These are phyloP conservation scores for Austrofundulus limnaeus DNA, from an alignment of 2,113 vertebrate genomes.

Conservation along the genomic window DNA sequence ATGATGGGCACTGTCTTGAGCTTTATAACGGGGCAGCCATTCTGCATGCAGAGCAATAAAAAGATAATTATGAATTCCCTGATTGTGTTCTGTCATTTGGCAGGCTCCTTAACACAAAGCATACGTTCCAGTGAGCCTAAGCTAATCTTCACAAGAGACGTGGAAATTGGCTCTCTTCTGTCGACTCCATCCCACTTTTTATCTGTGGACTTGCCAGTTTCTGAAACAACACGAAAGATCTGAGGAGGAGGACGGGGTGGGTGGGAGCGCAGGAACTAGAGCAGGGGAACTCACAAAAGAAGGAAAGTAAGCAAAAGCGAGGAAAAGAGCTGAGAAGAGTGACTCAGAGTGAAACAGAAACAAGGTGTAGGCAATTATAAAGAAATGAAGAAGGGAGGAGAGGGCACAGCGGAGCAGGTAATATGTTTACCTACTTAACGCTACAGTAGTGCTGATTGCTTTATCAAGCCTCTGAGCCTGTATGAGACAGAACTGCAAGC, in stretches of 20 bases:
- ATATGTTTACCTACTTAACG: slow-evolving; percentile 65
- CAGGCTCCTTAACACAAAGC: slow-evolving; percentile 78
- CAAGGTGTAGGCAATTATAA: slow-evolving; percentile 39
- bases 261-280: slow-evolving; percentile 41
- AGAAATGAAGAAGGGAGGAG: slow-evolving; percentile 24
- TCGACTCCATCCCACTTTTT: slow-evolving; percentile 62
- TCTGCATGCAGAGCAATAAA: slow-evolving; percentile 76
- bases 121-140: slow-evolving; percentile 73
- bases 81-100: slow-evolving; percentile 75
- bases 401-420: slow-evolving; percentile 26
- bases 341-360: slow-evolving; percentile 24
- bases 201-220: slow-evolving; percentile 66
- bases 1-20: slow-evolving; percentile 66
- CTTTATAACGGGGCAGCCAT: slow-evolving; percentile 77
- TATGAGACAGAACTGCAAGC: slow-evolving; percentile 35
- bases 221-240: slow-evolving; percentile 66
- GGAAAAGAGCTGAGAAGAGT: slow-evolving; percentile 18
- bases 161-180: slow-evolving; percentile 69
- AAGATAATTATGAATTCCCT: slow-evolving; percentile 77
- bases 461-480: slow-evolving; percentile 53
- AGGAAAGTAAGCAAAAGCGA: slow-evolving; percentile 34
- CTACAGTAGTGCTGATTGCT: slow-evolving; percentile 58
- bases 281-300: slow-evolving; percentile 46
- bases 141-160: slow-evolving; percentile 77
- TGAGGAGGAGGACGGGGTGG: slow-evolving; percentile 21